Evolutionary conservation across 2,113 vertebrate genomes (phyloP), one percentile per base, ranked within the genome.

Genomic region (Aphyosemion australe): DNA sequence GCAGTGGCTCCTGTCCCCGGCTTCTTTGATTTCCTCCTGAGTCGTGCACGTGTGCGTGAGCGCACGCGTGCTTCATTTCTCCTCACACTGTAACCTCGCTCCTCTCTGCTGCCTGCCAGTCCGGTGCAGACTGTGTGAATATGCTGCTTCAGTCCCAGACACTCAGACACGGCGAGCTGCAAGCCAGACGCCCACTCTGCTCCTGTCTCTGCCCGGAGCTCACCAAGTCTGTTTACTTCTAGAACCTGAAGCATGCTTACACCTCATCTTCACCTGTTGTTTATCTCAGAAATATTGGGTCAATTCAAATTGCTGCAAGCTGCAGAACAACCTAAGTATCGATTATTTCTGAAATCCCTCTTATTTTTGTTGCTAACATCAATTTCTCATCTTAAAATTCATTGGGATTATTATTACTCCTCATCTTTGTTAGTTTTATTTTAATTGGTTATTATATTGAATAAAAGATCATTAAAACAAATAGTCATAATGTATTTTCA

Each of bases 161-260:
- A 73, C 85, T 75, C 76, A 79, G 85, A 88, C 84, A 79, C 78
- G 71, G 82, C 43, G 71, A 90, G 85, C 68, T 81, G 72, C 31
- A 78, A 90, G 90, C 90, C 91, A 92, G 88, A 91, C 90, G 78
- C 90, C 90, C 91, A 92, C 90, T 89, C 85, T 71, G 83, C 90
- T 90, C 90, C 87, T 87, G 89, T 86, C 84, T 87, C 69, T 85
- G 76, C 83, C 80, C 72, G 60, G 70, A 54, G 63, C 89, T 80
- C 74, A 85, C 63, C 64, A 55, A 73, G 78, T 74, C 83, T 86
- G 76, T 90, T 91, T 87, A 84, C 88, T 90, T 86, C 70, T 79
- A 31, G 8, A 26, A 62, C 49, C 65, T 64, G 19, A 48, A 54
- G 34, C 34, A 50, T 37, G 47, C 62, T 69, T 55, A 41, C 62